Conservation (phyloP, 53 echinoderm and acorn worm genomes). For the Glandiceps talaboti region DNA sequence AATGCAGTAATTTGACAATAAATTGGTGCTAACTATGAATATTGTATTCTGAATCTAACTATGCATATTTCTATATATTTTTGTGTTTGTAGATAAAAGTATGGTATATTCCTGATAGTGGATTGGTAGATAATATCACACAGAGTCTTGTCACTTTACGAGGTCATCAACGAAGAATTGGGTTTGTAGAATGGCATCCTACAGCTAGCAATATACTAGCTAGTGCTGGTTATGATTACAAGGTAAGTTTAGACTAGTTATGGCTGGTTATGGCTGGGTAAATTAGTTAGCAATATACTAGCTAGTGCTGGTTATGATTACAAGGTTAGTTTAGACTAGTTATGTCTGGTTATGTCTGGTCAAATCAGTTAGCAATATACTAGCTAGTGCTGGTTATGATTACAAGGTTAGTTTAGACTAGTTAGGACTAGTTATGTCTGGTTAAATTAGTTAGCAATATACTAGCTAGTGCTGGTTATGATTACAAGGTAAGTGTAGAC, state of each 20-base stretch:
- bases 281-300: slow-evolving; percentile 66
- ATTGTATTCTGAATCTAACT: too few relatives aligned
- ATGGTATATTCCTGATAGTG: slow-evolving; percentile 69
- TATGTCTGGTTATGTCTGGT: neutral
- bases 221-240: slow-evolving; percentile 63
- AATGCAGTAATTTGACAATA: too few relatives aligned
- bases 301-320: slow-evolving; percentile 72
- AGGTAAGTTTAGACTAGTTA: slow-evolving; percentile 26
- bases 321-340: slow-evolving; percentile 27
- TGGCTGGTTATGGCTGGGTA: neutral
- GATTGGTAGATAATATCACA: slow-evolving; percentile 35
- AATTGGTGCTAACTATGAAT: too few relatives aligned
- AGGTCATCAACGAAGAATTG: slow-evolving; percentile 51
- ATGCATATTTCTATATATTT: too few relatives aligned
- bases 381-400: neutral
- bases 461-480: neutral
- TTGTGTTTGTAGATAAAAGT: slow-evolving; percentile 48
- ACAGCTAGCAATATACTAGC: slow-evolving; percentile 78
- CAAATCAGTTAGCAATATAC: too few relatives aligned
- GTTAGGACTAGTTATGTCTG: neutral
- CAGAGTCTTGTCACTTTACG: slow-evolving; percentile 29
- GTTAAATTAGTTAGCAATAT: too few relatives aligned
- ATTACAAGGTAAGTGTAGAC: neutral
- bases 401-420: neutral
- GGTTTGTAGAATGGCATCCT: slow-evolving; percentile 85